Evolutionary conservation across 2,113 vertebrate species (phyloP).

Genomic region (Seriola quinqueradiata): DNA sequence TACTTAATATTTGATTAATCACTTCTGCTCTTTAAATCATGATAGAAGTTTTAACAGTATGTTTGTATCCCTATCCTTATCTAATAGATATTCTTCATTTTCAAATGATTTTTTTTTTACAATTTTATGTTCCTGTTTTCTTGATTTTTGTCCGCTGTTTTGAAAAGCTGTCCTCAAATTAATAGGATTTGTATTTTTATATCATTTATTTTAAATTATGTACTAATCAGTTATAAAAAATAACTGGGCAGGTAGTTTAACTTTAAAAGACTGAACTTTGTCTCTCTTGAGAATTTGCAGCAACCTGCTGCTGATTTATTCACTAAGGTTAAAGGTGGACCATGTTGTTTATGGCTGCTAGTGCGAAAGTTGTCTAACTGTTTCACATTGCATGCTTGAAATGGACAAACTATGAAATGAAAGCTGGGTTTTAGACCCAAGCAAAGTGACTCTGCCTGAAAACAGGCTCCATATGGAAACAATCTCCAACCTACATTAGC

Average conservation of each 20-base stretch:
- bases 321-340: conserved; percentile 53
- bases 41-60: not conserved
- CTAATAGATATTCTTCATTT: not conserved
- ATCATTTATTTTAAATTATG: not conserved
- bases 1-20: not conserved
- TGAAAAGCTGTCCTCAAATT: not conserved
- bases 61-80: not conserved
- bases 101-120: not conserved
- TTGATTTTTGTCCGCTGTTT: too few relatives aligned
- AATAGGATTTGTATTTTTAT: not conserved
- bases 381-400: conserved; percentile 45
- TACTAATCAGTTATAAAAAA: not conserved
- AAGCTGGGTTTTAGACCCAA: conserved; percentile 57
- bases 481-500: conserved; percentile 73
- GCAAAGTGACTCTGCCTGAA: conserved; percentile 41
- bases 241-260: not conserved
- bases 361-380: conserved; percentile 58
- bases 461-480: conserved; percentile 82
- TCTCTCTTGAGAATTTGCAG: not conserved
- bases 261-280: not conserved
- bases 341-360: conserved; percentile 62
- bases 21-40: not conserved
- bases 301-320: conserved; percentile 52
- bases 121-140: not conserved
- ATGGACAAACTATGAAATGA: conserved; percentile 52